Percentiles rank a stretch among this genome's conserved stretches.
Evolutionary conservation across 2,888 invertebrate species (phyloP).

Genomic region (Steinernema hermaphroditum): DNA sequence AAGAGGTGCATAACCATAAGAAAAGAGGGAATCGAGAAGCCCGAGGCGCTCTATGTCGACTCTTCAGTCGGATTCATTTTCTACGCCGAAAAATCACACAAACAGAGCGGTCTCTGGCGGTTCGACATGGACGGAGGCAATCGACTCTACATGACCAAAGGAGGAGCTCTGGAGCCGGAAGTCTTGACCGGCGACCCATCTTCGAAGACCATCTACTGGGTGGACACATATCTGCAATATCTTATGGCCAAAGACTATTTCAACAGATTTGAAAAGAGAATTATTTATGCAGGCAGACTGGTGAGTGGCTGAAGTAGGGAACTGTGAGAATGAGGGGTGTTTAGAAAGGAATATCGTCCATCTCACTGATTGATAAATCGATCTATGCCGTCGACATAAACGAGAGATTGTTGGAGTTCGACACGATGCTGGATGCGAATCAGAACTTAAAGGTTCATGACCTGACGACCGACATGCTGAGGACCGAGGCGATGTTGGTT

Average conservation of each 20-base stretch:
- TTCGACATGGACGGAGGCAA: conserved; percentile 75
- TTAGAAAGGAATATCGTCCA: conserved; percentile 32
- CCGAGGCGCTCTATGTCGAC: conserved; percentile 79
- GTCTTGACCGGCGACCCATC: conserved; percentile 76
- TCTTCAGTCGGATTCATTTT: conserved; percentile 76
- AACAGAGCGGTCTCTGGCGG: conserved; percentile 73
- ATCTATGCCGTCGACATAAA: conserved; percentile 33
- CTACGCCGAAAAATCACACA: conserved; percentile 70
- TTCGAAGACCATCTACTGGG: conserved; percentile 68
- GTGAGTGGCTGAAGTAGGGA: conserved; percentile 13
- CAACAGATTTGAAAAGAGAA: conserved; percentile 69
- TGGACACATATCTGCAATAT: conserved; percentile 79
- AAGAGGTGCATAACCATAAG: conserved; percentile 77
- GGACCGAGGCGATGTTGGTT: conserved; percentile 28
- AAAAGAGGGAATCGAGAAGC: conserved; percentile 74
- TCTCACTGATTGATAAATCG: conserved; percentile 33
- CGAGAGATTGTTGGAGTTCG: neutral
- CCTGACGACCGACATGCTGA: neutral
- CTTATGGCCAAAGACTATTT: conserved; percentile 80
- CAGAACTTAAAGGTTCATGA: conserved; percentile 12
- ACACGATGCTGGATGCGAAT: neutral
- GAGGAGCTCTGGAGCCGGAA: conserved; percentile 79
- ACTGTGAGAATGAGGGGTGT: neutral
- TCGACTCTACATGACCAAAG: conserved; percentile 73
- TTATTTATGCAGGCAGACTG: conserved; percentile 34